Evolutionary conservation across 2,888 invertebrate species (phyloP).

Genomic region (Xylocampa areola): DNA sequence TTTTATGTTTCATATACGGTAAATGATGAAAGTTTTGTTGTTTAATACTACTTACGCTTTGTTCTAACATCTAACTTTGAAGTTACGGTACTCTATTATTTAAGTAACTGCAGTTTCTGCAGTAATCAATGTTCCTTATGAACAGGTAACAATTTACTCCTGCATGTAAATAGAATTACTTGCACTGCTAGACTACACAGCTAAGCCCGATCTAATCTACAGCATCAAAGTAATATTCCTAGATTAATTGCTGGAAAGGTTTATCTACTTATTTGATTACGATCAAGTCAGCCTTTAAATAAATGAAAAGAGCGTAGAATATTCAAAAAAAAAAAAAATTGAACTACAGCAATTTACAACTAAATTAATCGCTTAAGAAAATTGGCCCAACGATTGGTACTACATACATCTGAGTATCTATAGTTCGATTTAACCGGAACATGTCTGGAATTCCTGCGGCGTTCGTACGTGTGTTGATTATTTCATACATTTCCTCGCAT

Average conservation of each 20-base stretch:
- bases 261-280: too few species aligned
- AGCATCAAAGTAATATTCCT: neutral
- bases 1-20: constrained; percentile 59
- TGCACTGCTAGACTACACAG: neutral
- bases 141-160: constrained; percentile 10
- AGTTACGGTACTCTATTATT: constrained; percentile 25
- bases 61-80: constrained; percentile 37
- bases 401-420: neutral
- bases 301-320: too few species aligned
- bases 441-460: constrained; percentile 47
- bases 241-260: neutral
- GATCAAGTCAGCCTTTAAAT: too few species aligned
- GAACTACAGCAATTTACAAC: constrained; percentile 28
- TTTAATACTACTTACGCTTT: constrained; percentile 60
- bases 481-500: constrained; percentile 30
- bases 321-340: too few species aligned
- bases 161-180: constrained; percentile 5
- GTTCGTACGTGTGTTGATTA: constrained; percentile 52
- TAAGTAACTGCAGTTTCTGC: constrained; percentile 32
- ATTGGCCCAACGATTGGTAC: constrained; percentile 35
- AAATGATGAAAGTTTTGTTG: constrained; percentile 64
- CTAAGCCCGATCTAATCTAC: too few species aligned
- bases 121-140: constrained; percentile 16
- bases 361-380: constrained; percentile 46
- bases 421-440: constrained; percentile 39